Evolutionary conservation across 2,797 vertebrate genomes (phyloP).

Genomic region (Rhinophrynus dorsalis): DNA sequence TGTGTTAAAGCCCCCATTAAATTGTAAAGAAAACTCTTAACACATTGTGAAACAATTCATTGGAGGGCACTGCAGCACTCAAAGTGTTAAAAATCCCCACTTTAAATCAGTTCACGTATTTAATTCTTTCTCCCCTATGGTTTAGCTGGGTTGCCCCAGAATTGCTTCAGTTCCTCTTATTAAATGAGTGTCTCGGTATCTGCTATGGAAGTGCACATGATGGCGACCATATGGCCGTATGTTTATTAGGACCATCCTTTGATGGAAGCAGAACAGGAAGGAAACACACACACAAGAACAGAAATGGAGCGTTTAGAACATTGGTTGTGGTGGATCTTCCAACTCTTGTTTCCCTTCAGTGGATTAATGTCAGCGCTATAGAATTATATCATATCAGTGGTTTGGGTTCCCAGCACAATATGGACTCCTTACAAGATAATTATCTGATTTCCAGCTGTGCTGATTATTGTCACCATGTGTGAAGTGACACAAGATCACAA

Average conservation of each 20-base stretch:
- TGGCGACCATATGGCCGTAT: constrained; percentile 33
- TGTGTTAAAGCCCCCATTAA: no score
- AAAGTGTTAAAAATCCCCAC: no score
- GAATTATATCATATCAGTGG: not conserved
- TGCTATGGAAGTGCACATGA: not conserved
- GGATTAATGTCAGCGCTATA: not conserved
- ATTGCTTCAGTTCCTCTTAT: no score
- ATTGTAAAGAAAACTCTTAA: no score
- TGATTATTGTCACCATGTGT: constrained; percentile 33
- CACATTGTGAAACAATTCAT: no score
- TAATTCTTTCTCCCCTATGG: no score
- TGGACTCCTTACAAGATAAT: constrained; percentile 15
- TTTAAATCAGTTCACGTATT: no score
- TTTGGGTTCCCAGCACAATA: not conserved
- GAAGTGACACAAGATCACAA: constrained; percentile 26
- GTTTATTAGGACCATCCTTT: constrained; percentile 10
- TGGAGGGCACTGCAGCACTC: no score
- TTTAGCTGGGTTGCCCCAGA: no score
- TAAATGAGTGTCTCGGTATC: no score
- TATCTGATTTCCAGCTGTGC: constrained; percentile 21
- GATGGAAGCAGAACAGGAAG: constrained; percentile 19
- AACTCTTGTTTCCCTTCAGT: not conserved
- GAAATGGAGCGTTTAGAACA: not conserved
- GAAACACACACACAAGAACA: not conserved
- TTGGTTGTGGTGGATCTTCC: not conserved